Base-by-base conservation (phyloP, 2,888 invertebrate species). In the Drosophila peninsularis region DNA sequence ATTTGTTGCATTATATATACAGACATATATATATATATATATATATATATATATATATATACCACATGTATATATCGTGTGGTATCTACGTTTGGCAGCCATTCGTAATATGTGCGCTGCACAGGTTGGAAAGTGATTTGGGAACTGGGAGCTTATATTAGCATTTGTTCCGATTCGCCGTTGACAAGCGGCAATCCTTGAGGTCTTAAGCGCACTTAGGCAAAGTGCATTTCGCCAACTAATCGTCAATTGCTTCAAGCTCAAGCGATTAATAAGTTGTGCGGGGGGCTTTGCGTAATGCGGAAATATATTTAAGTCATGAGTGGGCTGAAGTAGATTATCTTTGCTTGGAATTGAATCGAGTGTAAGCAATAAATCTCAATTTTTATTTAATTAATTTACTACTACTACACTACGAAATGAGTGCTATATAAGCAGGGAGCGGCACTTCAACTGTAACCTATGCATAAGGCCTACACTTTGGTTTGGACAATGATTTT, bases 61-160 rank as follows among this genome's bases (percentile, higher is more conserved):
- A 13, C n/a, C 27, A 13, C 32, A 10, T 21, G 14, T 27, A n/a
- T 61, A 24, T 24, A 24, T 1, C 21, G n/a, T 62, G 19, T 58
- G 52, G 9, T 34, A n/a, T 61, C 14, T 37, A 17, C 56, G 37
- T 57, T 66, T 54, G 53, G 44, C 60, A 54, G 58, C 41, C 74
- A 74, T 57, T 63, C 65, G 75, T 62, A 80, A 84, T 74, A 84
- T 77, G 77, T 66, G 81, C 52, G 71, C 67, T 62, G 75, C 69
- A 71, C 85, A 81, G 88, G 84, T 88, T 82, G 39, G 67, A 65
- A 78, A 78, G 69, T 85, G 88, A 82, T 88, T 82, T 82, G 85
- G 75, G 72, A 72, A 68, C 69, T 54, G 66, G 57, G 45, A 30
- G 44, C 34, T 52, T 52, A 52, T 52, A 36, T 36, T 24, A 37